Base-by-base conservation (phyloP, 2,113 vertebrate species). In the Sisor rabdophorus region DNA sequence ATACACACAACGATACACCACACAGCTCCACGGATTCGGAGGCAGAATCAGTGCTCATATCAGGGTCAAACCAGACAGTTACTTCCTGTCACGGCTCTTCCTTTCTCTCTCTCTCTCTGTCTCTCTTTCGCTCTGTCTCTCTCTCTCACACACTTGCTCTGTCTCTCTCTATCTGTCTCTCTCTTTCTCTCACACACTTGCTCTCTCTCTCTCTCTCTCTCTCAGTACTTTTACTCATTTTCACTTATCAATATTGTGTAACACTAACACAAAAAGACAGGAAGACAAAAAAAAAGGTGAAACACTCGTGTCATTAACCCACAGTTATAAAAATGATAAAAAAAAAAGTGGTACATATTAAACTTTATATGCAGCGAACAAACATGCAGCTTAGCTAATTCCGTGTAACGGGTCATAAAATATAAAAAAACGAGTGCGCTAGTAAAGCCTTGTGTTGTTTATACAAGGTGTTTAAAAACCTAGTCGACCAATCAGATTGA, bases 1-100 rank as follows among this genome's bases (percentile, higher is more conserved):
- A 60, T 16, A 11, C 13, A 28, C 20, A 69, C 48, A 58, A 20
- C 52, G 0, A 78, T 55, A 67, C 48, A 76, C 10, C 28, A 70
- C 63, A 65, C 44, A 73, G 13, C 72, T 47, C 48, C 54, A 53
- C 64, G 76, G 54, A 54, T 58, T 54, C 30, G 26, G 47, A 47
- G n/a, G 64, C 30, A 63, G 24, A 64, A 61, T 73, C 67, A 63
- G 73, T 71, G 55, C 32, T 50, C 24, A 26, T 47, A 73, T 73
- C 47, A 73, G 71, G 77, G 70, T 79, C 53, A 73, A 54, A 59
- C 53, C 60, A 56, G 24, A 73, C 53, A 24, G 44, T 48, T 22
- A 30, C 58, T 72, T 79, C 60, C 71, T 73, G 36, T 68, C 70
- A 67, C 24, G 54, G n/a, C 17, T 52, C 36, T 50, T 40, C 11